Evolutionary conservation across 2,113 vertebrate species (phyloP), one percentile per base, ranked within the genome.

Genomic region (Tragelaphus strepsiceros): DNA sequence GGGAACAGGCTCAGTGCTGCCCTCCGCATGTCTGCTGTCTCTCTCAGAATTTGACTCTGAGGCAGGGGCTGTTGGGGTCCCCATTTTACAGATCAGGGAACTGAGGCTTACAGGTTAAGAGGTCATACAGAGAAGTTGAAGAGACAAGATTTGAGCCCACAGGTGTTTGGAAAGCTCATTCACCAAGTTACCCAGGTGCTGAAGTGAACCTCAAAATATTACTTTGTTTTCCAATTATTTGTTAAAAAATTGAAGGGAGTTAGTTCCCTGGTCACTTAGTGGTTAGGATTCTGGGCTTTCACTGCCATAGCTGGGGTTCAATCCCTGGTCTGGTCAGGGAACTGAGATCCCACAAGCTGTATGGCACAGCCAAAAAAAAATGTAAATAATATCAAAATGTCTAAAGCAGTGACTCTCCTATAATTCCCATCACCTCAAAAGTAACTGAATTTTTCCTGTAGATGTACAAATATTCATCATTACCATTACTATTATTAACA

Each of bases 401-500:
- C 56, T 78, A 83, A 95, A 94, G 24, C 35, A 49, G 74, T 77
- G 28, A 94, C 49, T 89, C 59, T 96, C 59, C 49, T 92, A 7
- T 51, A 89, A 92, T 97, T 94, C 89, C 71, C 11, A 51, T 92
- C 51, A 96, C 64, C 59, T 93, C 53, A 90, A 56, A 96, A 97
- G 56, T 91, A 95, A 88, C 17, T 93, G 21, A 82, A 56, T 91
- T 89, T 88, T 93, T 90, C 80, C 56, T 95, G 24, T 85, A 88
- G 16, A 93, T 97, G 14, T 92, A 15, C 51, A 64, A 80, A 56
- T 88, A 88, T 89, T 95, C 15, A 78, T 88, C 71, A 51, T 93
- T 59, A 39, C 67, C 16, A 62, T 56, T 59, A 61, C 53, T 78
- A 51, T 58, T 64, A 61, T 88, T 62, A 97, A 46, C 13, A 39